phyloP scores from a whole-genome alignment of 2,797 vertebrate species.

The Alfaro cultratus region DNA sequence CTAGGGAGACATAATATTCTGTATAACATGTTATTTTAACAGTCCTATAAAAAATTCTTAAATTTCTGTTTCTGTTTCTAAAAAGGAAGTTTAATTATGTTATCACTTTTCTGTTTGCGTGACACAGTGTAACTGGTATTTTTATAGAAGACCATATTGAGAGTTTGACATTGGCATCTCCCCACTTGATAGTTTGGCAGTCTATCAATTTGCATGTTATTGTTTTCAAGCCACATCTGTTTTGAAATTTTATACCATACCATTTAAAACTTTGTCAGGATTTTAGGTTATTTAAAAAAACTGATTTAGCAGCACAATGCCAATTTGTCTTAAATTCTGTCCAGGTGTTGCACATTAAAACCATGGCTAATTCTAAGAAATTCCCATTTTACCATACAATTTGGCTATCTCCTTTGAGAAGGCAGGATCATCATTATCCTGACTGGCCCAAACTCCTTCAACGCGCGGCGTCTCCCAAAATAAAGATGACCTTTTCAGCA shows the following conservation, averaged over 20 bases:
- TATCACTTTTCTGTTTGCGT: not conserved
- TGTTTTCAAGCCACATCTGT: not conserved
- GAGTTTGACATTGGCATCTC: not conserved
- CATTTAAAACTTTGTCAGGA: not conserved
- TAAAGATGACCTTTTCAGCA: constrained; percentile 40
- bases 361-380: constrained; percentile 18
- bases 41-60: not conserved
- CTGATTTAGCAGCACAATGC: not conserved
- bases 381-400: constrained; percentile 24
- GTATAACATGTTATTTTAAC: not conserved
- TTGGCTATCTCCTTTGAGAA: constrained; percentile 27
- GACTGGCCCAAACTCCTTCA: constrained; percentile 15
- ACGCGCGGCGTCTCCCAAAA: not conserved
- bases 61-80: not conserved
- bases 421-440: constrained; percentile 26
- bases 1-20: not conserved
- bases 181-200: not conserved
- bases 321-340: not conserved
- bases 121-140: no score
- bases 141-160: no score
- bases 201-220: not conserved
- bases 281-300: not conserved
- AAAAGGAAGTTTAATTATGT: not conserved
- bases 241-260: not conserved
- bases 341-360: not conserved